These are phyloP conservation scores for Limnephilus marmoratus DNA, from an alignment of 2,888 invertebrate species.

Conservation along the genomic window DNA sequence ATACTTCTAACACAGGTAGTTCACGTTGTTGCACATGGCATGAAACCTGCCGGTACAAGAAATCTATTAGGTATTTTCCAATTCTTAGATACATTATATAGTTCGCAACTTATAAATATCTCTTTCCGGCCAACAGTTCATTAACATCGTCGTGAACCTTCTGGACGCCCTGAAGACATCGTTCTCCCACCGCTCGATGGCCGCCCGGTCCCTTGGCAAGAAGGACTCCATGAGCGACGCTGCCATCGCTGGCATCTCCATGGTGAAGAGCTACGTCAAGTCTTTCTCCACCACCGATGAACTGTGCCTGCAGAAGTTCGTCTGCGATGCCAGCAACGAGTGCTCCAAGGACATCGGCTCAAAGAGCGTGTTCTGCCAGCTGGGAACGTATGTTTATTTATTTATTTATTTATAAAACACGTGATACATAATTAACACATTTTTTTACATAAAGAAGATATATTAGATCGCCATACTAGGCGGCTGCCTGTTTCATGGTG, in stretches of 20 bases:
- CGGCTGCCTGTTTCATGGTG: no score
- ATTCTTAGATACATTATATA: background rate
- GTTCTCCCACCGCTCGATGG: slow-evolving; percentile 92
- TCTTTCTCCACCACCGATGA: slow-evolving; percentile 88
- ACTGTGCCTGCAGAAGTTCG: slow-evolving; percentile 90
- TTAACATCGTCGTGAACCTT: slow-evolving; percentile 93
- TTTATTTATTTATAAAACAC: no score
- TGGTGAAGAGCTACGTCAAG: slow-evolving; percentile 92
- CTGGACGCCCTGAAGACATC: slow-evolving; percentile 95
- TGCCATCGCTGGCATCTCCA: slow-evolving; percentile 90
- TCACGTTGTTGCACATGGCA: no score
- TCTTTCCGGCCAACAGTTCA: slow-evolving; percentile 82
- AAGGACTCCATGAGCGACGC: slow-evolving; percentile 95
- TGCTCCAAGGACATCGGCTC: slow-evolving; percentile 89
- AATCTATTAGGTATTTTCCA: background rate
- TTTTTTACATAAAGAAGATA: no score
- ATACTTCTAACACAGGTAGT: no score
- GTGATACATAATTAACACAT: no score
- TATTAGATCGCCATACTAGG: no score
- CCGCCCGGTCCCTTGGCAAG: slow-evolving; percentile 90
- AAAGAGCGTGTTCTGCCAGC: slow-evolving; percentile 92
- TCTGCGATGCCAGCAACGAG: slow-evolving; percentile 93
- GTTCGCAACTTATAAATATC: background rate
- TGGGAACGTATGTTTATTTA: slow-evolving; percentile 91
- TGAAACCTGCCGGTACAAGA: no score